Evolutionary conservation across 2,888 invertebrate species (phyloP), one percentile per base, ranked within the genome.

Genomic region (Cheilosia urbana): DNA sequence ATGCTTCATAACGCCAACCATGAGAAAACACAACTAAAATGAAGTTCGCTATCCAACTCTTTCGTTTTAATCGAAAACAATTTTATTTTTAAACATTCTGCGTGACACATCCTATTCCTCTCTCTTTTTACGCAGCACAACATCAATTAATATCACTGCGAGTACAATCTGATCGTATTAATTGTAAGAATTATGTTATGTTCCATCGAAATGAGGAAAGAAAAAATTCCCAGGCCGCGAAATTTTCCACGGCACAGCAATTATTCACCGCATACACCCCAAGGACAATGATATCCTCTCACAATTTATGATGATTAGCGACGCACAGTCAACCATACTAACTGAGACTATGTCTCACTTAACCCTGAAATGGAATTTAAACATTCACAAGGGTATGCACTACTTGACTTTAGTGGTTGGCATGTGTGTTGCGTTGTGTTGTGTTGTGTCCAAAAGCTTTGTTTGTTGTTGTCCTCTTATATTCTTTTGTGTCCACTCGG

Each of bases 211-310:
- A n/a, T 27, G 27, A n/a, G 6, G n/a, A 3, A 75, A 40, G 9
- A 57, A 65, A 51, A 37, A 27, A 45, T 27, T 62, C 7, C 37
- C 57, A 69, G 69, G 63, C 69, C 58, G 58, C 55, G 62, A 57
- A 72, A 68, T 66, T 77, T 68, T 72, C 72, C 77, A 77, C 66
- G 60, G 55, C 45, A 78, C 42, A 57, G 65, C 69, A 84, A 75
- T 84, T 79, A 79, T 49, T 79, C 75, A 75, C 58, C 53, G 27
- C 27, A 63, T 65, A 24, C 53, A 58, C 65, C 63, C 65, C 83
- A 84, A 84, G 79, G 83, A 79, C 79, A 65, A n/a, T 65, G 24
- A 73, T 66, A 63, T 82, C 69, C 76, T 65, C 69, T 69, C 65
- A 69, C 82, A 72, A 69, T 42, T 63, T 24, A 11, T n/a, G 37